Base-by-base conservation (phyloP, 2,113 vertebrate species). In the Zosterops japonicus region DNA sequence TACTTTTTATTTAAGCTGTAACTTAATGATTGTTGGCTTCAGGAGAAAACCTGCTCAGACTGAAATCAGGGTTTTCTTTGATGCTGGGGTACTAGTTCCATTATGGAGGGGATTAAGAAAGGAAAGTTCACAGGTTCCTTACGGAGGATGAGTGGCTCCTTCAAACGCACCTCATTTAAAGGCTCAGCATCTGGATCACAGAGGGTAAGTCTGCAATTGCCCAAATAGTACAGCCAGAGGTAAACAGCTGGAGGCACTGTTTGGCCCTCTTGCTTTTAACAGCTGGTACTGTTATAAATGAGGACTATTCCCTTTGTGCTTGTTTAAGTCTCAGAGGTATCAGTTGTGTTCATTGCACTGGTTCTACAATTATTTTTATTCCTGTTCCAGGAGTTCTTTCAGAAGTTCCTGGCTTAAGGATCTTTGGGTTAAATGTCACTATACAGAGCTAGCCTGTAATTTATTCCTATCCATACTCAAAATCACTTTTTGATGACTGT, bases 171-270 rank as follows among this genome's bases (percentile, higher is more conserved):
- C 41, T 99, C 99, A 3, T 98, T 99, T 95, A 99, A 98, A 97
- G 99, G 99, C 80, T 98, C 98, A 53, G 65, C 97, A 5, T 99
- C 99, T 11, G 99, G 98, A 90, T 99, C 99, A 0, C 99, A 99
- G 97, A 99, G 98, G 99, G 99, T 99, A 98, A 98, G 99, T 96
- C 29, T 72, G 86, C 39, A 68, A 4, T 64, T 68, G 64, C 31
- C 33, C 50, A 56, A 41, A 61, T 4, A 46, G 12, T 47, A 23
- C 9, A 67, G 18, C 28, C 64, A 80, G 68, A 89, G 60, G 67
- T 31, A 92, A 84, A 42, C 42, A 71, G 36, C 65, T 90, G 69
- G 72, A 93, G 64, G n/a, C 5, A 22, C 57, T 76, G 4, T 93
- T 83, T 61, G 19, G 27, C 33, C 39, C 28, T 29, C 57, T 47